Percentiles rank a stretch among this genome's conserved stretches.
phyloP scores from a whole-genome alignment of 1,140 invertebrate species.

The Plectrocnemia conspersa region DNA sequence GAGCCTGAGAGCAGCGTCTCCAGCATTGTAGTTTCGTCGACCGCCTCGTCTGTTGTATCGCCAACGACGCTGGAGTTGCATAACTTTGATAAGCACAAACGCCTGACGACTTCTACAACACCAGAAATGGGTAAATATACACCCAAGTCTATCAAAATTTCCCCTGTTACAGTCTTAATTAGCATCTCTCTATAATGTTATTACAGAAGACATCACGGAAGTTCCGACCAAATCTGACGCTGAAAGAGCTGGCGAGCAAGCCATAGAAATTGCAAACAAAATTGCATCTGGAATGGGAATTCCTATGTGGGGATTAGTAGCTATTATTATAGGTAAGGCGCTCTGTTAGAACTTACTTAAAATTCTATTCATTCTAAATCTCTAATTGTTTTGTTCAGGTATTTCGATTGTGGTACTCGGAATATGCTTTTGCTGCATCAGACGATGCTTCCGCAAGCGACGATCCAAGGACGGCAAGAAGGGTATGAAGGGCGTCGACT shows the following conservation, averaged over 20 bases:
- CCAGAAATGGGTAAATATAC: constrained; percentile 7
- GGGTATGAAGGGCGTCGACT: constrained; percentile 91
- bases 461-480: constrained; percentile 95
- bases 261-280: constrained; percentile 46
- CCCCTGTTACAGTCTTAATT: too few species aligned
- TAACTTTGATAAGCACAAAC: constrained; percentile 16
- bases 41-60: neutral
- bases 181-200: too few species aligned
- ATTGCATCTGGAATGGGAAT: constrained; percentile 61
- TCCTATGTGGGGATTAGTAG: constrained; percentile 67
- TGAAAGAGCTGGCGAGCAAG: constrained; percentile 30
- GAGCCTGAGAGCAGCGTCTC: too few species aligned
- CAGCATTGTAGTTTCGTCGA: too few species aligned
- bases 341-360: neutral
- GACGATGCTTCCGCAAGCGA: constrained; percentile 89
- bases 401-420: constrained; percentile 77
- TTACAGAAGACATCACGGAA: constrained; percentile 12
- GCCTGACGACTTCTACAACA: constrained; percentile 9
- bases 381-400: too few species aligned
- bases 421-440: constrained; percentile 90
- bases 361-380: neutral
- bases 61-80: constrained; percentile 9
- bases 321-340: constrained; percentile 55
- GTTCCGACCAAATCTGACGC: constrained; percentile 24
- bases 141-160: too few species aligned